Base-by-base conservation (phyloP, 37 sponge, comb jelly and placozoan species). In the Ianthella basta region DNA sequence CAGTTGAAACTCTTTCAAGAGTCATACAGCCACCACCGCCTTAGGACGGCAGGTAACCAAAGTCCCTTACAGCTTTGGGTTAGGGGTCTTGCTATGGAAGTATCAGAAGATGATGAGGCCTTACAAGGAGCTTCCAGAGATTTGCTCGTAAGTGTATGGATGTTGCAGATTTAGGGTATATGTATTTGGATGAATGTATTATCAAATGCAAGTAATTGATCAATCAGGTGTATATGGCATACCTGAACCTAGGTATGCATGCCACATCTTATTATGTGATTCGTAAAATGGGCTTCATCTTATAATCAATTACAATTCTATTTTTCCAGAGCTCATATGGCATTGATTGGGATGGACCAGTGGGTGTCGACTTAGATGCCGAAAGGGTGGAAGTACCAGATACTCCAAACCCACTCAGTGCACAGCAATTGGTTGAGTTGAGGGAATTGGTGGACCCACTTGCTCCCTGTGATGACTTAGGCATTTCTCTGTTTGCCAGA, bases 61-160 rank as follows among this genome's bases (percentile, higher is more conserved):
- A 86, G 80, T 56, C 90, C 90, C 21, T 60, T 68, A n/a, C 90
- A 90, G 74, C 83, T 90, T 20, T 90, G 90, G 90, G 82, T 81
- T 24, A 18, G 20, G n/a, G 86, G 86, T 36, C 6, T 70, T 27
- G 6, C 29, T 15, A n/a, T n/a, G n/a, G 25, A 1, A 15, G 6
- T 27, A 15, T 12, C 6, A 34, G 61, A 37, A 10, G 81, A 80
- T 56, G 59, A 41, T 50, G 36, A n/a, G 54, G 81, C 81, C 27
- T 21, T 80, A 6, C 81, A 80, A 30, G 81, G 81, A 55, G 36
- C 55, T 33, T 60, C 55, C 25, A 59, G 55, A 30, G 61, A 80
- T 25, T 53, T 59, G 20, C 25, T 80, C 21, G 81, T 80, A 80
- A 80, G 81, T 56, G n/a, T 3, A 23, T 40, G n/a, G n/a, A n/a